Conservation (phyloP, 2,797 vertebrate genomes). For the Phoebastria nigripes region DNA sequence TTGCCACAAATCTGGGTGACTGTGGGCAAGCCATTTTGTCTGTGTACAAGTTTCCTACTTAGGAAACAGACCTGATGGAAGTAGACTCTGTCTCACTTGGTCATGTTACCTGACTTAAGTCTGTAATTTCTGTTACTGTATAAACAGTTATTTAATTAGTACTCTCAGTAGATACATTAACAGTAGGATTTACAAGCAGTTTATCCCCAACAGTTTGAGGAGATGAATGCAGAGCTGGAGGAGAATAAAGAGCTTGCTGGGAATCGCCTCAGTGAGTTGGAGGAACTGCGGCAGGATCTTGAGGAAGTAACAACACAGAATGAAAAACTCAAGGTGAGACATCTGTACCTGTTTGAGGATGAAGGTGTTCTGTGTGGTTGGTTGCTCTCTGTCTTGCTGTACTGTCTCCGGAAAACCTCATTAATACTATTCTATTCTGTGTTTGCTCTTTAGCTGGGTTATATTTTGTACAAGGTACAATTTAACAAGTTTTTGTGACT, state of each 20-base stretch:
- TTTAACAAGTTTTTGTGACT: background rate
- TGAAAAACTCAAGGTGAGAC: constrained; percentile 86
- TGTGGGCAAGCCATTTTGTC: background rate
- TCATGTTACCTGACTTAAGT: background rate
- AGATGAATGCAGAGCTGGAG: constrained; percentile 96
- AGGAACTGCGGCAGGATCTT: constrained; percentile 91
- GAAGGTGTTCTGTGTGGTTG: background rate
- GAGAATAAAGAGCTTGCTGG: constrained; percentile 94
- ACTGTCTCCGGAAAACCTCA: background rate
- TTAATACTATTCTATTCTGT: background rate
- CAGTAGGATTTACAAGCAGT: background rate
- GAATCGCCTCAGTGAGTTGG: constrained; percentile 89
- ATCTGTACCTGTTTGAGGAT: background rate
- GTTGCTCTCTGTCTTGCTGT: background rate
- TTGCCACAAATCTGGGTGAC: background rate
- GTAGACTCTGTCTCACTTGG: background rate
- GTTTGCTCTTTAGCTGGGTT: background rate
- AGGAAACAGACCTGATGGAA: background rate
- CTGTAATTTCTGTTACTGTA: background rate
- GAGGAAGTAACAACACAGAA: constrained; percentile 89
- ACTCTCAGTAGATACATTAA: background rate
- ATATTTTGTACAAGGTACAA: accelerated
- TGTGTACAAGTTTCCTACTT: background rate
- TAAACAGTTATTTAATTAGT: background rate
- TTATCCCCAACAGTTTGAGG: constrained; percentile 84